A percentile compares a stretch with the other conserved stretches of the same genome.
Evolutionary conservation across 1,140 invertebrate genomes (phyloP).

Genomic region (Portunus trituberculatus): DNA sequence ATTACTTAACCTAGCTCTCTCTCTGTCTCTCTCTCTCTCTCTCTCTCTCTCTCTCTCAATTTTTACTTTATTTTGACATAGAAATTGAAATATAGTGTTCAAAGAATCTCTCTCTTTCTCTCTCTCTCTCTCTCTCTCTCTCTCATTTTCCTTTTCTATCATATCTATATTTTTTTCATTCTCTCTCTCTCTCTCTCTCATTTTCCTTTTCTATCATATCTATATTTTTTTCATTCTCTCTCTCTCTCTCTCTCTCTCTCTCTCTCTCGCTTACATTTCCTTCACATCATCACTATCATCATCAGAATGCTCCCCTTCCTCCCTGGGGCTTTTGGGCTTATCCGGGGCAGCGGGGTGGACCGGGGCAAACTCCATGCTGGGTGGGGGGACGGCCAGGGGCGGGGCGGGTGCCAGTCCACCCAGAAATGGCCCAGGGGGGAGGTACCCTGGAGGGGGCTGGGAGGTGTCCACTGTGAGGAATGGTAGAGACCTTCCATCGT

Average conservation of each 20-base stretch:
- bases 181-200: neutral
- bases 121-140: too few species aligned
- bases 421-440: constrained; percentile 78
- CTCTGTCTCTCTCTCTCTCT: too few species aligned
- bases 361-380: constrained; percentile 68
- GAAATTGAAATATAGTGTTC: too few species aligned
- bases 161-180: too few species aligned
- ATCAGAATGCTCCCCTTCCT: constrained; percentile 78
- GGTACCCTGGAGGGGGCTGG: constrained; percentile 83
- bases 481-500: constrained; percentile 77
- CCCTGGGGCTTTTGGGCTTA: constrained; percentile 77
- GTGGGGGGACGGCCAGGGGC: constrained; percentile 72
- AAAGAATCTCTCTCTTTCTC: too few species aligned
- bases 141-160: neutral
- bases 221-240: too few species aligned
- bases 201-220: too few species aligned
- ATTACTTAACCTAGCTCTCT: too few species aligned
- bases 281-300: constrained; percentile 76
- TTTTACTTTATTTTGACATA: too few species aligned
- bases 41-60: too few species aligned
- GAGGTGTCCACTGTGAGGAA: constrained; percentile 81
- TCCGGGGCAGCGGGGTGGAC: constrained; percentile 78
- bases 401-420: constrained; percentile 67
- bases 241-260: too few species aligned
- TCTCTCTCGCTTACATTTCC: constrained; percentile 65